These are phyloP conservation scores for Solea senegalensis DNA, from an alignment of 2,113 vertebrate species.

Conservation along the genomic window DNA sequence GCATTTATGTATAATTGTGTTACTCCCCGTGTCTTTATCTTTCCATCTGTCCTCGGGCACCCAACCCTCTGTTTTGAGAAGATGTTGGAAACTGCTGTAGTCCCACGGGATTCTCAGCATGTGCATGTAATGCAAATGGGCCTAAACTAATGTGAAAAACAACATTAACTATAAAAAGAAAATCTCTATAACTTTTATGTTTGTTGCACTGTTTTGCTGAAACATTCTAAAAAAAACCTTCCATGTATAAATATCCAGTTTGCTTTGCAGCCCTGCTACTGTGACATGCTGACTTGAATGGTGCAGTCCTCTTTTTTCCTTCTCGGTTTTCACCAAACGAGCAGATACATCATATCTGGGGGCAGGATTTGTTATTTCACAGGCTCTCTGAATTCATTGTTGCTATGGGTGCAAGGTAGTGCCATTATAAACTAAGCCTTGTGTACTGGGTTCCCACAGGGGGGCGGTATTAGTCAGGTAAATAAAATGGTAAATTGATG, in stretches of 20 bases:
- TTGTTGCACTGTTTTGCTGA: not conserved
- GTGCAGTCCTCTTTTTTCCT: not conserved
- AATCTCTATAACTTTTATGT: not conserved
- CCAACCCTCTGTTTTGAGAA: constrained; percentile 19
- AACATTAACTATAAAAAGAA: constrained; percentile 16
- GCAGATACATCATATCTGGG: too few species aligned
- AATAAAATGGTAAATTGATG: not conserved
- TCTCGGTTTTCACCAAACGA: too few species aligned
- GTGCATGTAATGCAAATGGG: constrained; percentile 43
- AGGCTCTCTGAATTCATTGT: too few species aligned
- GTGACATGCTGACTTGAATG: not conserved
- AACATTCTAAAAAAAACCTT: not conserved
- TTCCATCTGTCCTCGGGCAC: constrained; percentile 33
- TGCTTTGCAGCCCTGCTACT: not conserved
- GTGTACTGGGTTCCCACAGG: not conserved
- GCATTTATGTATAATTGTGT: constrained; percentile 3
- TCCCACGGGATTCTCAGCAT: constrained; percentile 19
- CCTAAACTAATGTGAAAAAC: constrained; percentile 28
- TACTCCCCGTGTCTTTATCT: constrained; percentile 14
- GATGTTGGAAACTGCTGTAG: constrained; percentile 20
- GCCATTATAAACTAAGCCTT: too few species aligned
- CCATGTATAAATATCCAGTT: too few species aligned
- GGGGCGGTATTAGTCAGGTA: not conserved
- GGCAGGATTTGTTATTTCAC: too few species aligned
- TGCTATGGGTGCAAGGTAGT: too few species aligned